Conservation (phyloP, 1,140 invertebrate genomes). For the Ostrea denselamellosa region DNA sequence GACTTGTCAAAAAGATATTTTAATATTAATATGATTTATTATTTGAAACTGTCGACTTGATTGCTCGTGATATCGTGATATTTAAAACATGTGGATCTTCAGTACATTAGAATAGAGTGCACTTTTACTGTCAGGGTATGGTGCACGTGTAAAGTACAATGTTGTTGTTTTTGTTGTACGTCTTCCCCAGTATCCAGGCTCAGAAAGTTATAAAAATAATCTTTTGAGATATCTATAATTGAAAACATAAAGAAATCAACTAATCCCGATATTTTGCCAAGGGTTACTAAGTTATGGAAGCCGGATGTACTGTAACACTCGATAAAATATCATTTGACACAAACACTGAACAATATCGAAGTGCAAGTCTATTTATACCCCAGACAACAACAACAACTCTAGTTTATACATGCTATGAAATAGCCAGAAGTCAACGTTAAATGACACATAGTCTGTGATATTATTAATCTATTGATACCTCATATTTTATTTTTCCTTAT, state of each 20-base stretch:
- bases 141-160: neutral
- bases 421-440: neutral
- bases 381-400: neutral
- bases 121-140: neutral
- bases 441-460: neutral
- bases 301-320: neutral
- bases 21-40: no score
- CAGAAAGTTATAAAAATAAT: slow-evolving; percentile 27
- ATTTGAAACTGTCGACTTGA: no score
- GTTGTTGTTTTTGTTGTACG: neutral
- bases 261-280: slow-evolving; percentile 1
- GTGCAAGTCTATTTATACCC: neutral
- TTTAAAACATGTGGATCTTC: neutral
- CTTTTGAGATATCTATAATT: slow-evolving; percentile 29
- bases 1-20: no score
- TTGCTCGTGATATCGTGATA: no score
- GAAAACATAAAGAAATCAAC: neutral
- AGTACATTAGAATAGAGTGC: neutral
- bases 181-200: neutral
- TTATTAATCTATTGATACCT: neutral
- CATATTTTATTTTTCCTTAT: no score
- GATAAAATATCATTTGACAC: neutral
- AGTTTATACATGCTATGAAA: neutral
- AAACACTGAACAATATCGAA: neutral
- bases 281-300: neutral